Base-by-base conservation (phyloP, 1,140 invertebrate species). In the Rhagoletis pomonella region DNA sequence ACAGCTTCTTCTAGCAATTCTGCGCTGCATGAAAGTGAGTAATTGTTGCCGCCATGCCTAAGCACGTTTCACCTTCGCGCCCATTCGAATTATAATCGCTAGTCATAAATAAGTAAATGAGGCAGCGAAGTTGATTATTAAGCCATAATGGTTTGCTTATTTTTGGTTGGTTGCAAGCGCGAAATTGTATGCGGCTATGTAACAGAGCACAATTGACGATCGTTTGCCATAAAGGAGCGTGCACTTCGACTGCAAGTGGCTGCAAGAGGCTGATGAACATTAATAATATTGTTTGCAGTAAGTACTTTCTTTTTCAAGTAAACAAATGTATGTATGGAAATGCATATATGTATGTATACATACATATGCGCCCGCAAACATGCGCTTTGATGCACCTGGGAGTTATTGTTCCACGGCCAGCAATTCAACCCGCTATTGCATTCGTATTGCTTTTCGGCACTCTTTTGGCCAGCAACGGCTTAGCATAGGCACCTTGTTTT, bases 61-160 rank as follows among this genome's bases (percentile, higher is more conserved):
- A 14, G 67, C 67, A 73, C 67, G 67, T 44, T 73, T 73, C 67
- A 47, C 67, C 67, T 73, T 73, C 39, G 39, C 42, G 14, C 67
- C 42, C 39, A 47, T 73, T 47, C 44, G 14, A 42, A 69, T 69
- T 69, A 69, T 69, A 10, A 44, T 12, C 65, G 65, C 42, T 17
- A 14, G 39, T 47, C 67, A 73, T 73, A 73, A 73, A 73, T 73
- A 73, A 73, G 44, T 73, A 73, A 73, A 73, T 73, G 67, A 73
- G 42, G 42, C 42, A 17, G 67, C 67, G 44, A 73, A 47, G 67
- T 47, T 73, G 67, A 42, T 73, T 73, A 73, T 73, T 73, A 47
- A 73, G 67, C 42, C 67, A 73, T 44, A 73, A 44, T 73, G 42
- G 44, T 3, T 47, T 12, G 67, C 42, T 73, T 39, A 7, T 73